phyloP scores from a whole-genome alignment of 2,888 invertebrate genomes.

The Drosophila pseudotalamancana region DNA sequence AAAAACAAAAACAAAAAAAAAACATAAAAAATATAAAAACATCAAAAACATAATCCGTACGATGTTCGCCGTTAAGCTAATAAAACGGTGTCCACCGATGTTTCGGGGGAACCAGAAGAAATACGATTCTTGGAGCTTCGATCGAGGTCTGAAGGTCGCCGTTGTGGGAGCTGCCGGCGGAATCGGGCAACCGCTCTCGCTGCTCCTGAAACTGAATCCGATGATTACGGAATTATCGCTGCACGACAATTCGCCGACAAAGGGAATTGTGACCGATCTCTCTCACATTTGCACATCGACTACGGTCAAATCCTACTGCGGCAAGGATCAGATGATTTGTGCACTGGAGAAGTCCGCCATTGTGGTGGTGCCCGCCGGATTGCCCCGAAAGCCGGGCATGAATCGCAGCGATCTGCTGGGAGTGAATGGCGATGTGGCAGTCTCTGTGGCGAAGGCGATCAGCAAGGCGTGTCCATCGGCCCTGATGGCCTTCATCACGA shows the following conservation, averaged over 20 bases:
- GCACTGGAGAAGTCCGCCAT: constrained; percentile 91
- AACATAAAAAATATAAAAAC: no score
- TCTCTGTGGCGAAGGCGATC: constrained; percentile 90
- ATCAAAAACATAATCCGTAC: no score
- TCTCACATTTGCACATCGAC: constrained; percentile 96
- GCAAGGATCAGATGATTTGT: constrained; percentile 89
- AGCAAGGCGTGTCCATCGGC: constrained; percentile 94
- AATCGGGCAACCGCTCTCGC: constrained; percentile 97
- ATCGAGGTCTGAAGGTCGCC: constrained; percentile 92
- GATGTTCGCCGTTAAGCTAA: neutral
- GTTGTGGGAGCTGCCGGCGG: constrained; percentile 98
- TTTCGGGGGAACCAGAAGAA: neutral
- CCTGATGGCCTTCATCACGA: constrained; percentile 96
- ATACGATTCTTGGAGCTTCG: neutral
- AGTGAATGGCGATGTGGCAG: constrained; percentile 96
- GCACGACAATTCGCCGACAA: constrained; percentile 98
- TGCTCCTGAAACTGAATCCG: constrained; percentile 95
- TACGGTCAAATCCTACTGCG: constrained; percentile 89
- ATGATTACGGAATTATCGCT: constrained; percentile 91
- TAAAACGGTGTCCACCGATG: neutral
- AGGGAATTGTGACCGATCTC: constrained; percentile 97
- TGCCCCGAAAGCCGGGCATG: constrained; percentile 98
- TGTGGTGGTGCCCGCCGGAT: constrained; percentile 97
- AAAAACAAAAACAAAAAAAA: no score
- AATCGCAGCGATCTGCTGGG: constrained; percentile 97